A percentile compares a stretch with the other conserved stretches of the same genome.
These are phyloP conservation scores for Limnothrissa miodon DNA, from an alignment of 2,113 vertebrate species.

Conservation along the genomic window DNA sequence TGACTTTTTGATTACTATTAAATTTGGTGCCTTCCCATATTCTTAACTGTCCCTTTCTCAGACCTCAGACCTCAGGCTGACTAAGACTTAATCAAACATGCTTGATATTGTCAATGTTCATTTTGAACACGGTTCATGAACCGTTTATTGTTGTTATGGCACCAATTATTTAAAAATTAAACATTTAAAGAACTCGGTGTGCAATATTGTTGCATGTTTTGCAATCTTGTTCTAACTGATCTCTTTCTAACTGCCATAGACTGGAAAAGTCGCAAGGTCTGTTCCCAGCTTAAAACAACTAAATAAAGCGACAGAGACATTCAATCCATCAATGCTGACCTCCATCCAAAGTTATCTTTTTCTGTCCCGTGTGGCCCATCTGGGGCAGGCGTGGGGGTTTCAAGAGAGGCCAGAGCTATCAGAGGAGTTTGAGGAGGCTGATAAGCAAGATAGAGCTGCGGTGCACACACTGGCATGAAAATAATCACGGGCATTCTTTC, in stretches of 20 bases:
- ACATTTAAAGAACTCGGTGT: no score
- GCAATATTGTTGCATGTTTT: no score
- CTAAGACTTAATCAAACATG: no score
- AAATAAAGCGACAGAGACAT: not conserved
- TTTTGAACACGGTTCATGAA: no score
- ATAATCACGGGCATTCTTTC: conserved; percentile 35
- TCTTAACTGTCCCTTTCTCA: no score
- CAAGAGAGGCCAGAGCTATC: conserved; percentile 15
- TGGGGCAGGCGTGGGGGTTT: not conserved
- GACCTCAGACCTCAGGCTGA: no score
- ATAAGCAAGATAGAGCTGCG: conserved; percentile 4
- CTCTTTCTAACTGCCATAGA: no score
- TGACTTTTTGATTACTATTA: conserved; percentile 28
- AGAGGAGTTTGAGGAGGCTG: conserved; percentile 5
- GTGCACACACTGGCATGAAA: conserved; percentile 21
- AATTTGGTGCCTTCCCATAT: conserved; percentile 32
- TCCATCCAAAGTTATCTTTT: conserved; percentile 4
- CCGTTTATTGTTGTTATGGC: no score
- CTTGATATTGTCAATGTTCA: no score
- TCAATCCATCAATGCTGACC: conserved; percentile 4
- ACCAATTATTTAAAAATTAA: no score
- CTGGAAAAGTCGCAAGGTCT: no score
- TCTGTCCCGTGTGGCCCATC: not conserved
- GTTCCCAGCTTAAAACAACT: not conserved
- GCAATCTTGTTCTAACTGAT: no score